Evolutionary conservation across 2,113 vertebrate genomes (phyloP).

Genomic region (Grantiella picta): DNA sequence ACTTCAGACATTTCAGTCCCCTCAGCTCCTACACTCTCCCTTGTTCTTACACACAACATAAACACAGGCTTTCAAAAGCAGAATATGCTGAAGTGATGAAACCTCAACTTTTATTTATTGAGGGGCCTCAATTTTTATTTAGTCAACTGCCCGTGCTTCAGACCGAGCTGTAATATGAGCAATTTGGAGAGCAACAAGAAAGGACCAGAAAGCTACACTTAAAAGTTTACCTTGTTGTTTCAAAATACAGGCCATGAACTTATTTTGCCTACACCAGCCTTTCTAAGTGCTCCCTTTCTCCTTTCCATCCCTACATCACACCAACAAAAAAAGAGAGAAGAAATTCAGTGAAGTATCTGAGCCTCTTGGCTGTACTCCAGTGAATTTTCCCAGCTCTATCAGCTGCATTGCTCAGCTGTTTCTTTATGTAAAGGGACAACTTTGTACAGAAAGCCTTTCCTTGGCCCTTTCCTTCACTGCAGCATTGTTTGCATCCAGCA

Average conservation of each 20-base stretch:
- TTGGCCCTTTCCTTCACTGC: background rate
- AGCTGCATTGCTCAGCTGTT: background rate
- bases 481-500: background rate
- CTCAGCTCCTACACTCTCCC: background rate
- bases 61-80: background rate
- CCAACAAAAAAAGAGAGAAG: background rate
- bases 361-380: background rate
- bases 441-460: background rate
- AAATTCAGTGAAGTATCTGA: background rate
- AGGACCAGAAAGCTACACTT: background rate
- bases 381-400: background rate
- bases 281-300: background rate
- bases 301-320: background rate
- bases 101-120: background rate
- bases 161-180: background rate
- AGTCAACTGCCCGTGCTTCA: background rate
- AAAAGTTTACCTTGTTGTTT: background rate
- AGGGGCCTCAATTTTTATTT: background rate
- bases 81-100: background rate
- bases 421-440: background rate
- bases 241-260: background rate
- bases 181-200: background rate
- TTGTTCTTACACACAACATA: background rate
- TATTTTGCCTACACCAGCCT: background rate
- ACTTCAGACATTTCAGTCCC: background rate